phyloP scores from a whole-genome alignment of 2,113 vertebrate genomes.

The Chunga burmeisteri region DNA sequence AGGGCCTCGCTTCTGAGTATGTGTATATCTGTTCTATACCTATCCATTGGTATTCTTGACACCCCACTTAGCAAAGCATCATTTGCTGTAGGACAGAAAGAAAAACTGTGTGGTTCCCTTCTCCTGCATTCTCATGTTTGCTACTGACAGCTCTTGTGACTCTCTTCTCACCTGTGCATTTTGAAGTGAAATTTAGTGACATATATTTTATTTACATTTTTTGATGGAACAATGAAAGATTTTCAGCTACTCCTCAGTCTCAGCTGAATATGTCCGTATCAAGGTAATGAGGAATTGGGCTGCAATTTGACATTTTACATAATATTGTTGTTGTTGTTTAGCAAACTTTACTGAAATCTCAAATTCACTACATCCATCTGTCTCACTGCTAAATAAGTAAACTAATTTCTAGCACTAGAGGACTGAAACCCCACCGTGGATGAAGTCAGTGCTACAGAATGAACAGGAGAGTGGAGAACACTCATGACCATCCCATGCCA shows the following conservation, averaged over 20 bases:
- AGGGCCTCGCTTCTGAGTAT: background rate
- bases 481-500: constrained; percentile 1
- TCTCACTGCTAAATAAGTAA: background rate
- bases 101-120: background rate
- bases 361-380: background rate
- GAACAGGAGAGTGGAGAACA: constrained; percentile 29
- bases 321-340: background rate
- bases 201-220: background rate
- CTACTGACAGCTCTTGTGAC: background rate
- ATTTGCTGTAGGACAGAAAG: background rate
- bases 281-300: background rate
- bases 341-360: background rate
- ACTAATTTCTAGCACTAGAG: background rate
- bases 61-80: background rate
- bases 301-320: background rate
- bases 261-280: background rate
- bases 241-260: background rate
- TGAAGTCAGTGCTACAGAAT: constrained; percentile 33
- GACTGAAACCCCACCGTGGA: background rate
- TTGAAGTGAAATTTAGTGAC: background rate
- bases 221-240: background rate
- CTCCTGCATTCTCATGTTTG: background rate
- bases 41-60: background rate
- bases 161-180: background rate
- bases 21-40: background rate